Percentiles rank a stretch among this genome's conserved stretches.
phyloP scores from a whole-genome alignment of 2,113 vertebrate species.

The Brachyhypopomus occidentalis region DNA sequence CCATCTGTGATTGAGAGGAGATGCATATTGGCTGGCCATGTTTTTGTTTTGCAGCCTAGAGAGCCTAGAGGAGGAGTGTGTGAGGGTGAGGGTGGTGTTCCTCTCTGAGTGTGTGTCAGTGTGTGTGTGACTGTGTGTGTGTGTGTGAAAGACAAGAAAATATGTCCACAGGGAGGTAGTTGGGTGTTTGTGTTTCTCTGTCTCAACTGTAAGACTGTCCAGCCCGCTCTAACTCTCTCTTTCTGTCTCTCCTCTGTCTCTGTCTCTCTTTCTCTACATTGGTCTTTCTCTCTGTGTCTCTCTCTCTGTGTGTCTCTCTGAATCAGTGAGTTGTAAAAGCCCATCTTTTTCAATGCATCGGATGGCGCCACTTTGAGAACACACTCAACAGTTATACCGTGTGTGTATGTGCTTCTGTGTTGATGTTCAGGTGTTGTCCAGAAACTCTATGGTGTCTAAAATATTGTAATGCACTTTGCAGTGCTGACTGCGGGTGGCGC shows the following conservation, averaged over 20 bases:
- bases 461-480: conserved; percentile 10
- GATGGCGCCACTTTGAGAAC: conserved; percentile 79
- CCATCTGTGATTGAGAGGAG: conserved; percentile 40
- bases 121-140: conserved; percentile 10
- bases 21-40: conserved; percentile 32
- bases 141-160: too few species aligned
- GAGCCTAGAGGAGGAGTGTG: conserved; percentile 20
- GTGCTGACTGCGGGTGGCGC: background rate
- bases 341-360: conserved; percentile 76
- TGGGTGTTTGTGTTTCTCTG: conserved; percentile 16
- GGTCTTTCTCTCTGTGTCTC: conserved; percentile 7
- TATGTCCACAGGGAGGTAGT: too few species aligned
- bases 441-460: conserved; percentile 60
- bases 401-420: conserved; percentile 5
- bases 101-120: conserved; percentile 19
- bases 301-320: conserved; percentile 37
- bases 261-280: conserved; percentile 29
- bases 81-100: conserved; percentile 4
- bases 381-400: background rate
- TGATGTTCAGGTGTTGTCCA: conserved; percentile 46
- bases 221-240: background rate
- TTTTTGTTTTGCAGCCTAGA: conserved; percentile 33
- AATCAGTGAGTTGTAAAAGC: conserved; percentile 71
- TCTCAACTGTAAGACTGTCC: background rate
- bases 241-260: background rate